These are phyloP conservation scores for Diploptera punctata DNA, from an alignment of 2,888 invertebrate genomes.

Conservation along the genomic window DNA sequence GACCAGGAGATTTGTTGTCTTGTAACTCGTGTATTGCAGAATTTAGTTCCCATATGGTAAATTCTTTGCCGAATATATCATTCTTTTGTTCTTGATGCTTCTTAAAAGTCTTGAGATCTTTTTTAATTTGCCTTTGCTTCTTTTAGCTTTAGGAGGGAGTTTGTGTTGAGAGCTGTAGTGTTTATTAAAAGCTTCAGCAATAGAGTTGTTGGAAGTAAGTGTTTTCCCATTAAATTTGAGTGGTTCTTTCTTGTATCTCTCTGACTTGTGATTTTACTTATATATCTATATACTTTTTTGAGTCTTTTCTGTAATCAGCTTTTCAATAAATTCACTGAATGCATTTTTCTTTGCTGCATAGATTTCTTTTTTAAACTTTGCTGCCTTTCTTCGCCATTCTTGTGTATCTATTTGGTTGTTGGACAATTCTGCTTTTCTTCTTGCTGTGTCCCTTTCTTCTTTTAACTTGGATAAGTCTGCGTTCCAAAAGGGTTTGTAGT, in stretches of 20 bases:
- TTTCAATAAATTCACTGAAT: conserved; percentile 8
- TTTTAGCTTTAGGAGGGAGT: background rate
- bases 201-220: background rate
- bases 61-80: background rate
- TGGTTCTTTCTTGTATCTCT: background rate
- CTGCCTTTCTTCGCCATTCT: conserved; percentile 7
- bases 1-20: too few species aligned
- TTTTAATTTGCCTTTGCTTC: background rate
- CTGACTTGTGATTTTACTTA: background rate
- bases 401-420: background rate
- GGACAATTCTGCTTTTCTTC: background rate
- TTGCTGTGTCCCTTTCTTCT: too few species aligned
- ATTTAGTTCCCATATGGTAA: background rate
- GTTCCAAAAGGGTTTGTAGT: background rate
- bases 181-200: background rate
- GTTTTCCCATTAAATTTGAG: background rate
- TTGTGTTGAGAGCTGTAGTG: background rate
- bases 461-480: background rate
- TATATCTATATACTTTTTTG: background rate
- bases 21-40: too few species aligned
- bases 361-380: background rate
- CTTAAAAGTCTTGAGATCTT: conserved; percentile 1
- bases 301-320: background rate
- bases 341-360: background rate
- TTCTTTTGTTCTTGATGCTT: background rate